Evolutionary conservation across 2,888 invertebrate genomes (phyloP), one percentile per base, ranked within the genome.

Genomic region (Sarcophaga carnaria): DNA sequence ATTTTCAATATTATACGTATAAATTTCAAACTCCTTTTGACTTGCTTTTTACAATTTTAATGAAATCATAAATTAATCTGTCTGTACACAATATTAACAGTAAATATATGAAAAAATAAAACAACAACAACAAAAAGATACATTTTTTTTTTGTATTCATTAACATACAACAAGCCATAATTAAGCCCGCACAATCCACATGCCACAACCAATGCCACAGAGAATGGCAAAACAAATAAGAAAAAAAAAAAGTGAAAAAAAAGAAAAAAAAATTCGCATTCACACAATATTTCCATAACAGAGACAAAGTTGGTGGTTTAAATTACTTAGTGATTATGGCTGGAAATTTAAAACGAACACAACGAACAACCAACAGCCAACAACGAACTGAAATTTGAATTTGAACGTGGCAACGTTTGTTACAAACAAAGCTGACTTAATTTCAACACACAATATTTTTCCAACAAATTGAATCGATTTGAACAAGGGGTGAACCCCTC

Each of bases 81-180:
- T 37, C 37, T 37, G 25, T 20, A 75, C 49, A 64, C 25, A 62
- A 74, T 59, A 25, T 64, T 63, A 75, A 74, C 20, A 63, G 69
- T 66, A 62, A 63, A 63, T 79, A 76, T 47, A 76, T 64, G 37
- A 81, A 67, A 1, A 80, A 76, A 67, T 27, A 47, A 62, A 60
- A 74, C 6, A 3, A 63, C 66, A 77, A 77, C 72, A 80, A 82
- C 54, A 60, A 72, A 63, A 76, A 64, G 72, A 72, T 72, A 27
- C 8, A 37, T 37, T 37, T 37, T 37, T 37, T 37, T 37, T 10
- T 37, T 37, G 37, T 78, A 71, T 84, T 84, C 79, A 87, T 87
- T 87, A 87, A 79, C 87, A 87, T 84, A 87, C 75, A 87, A 87
- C 87, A 84, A 83, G 87, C 71, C 81, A 72, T 79, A 87, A 84